A percentile compares a stretch with the other conserved stretches of the same genome.
Conservation (phyloP, 2,888 invertebrate species). For the Leptinotarsa peninsularis region DNA sequence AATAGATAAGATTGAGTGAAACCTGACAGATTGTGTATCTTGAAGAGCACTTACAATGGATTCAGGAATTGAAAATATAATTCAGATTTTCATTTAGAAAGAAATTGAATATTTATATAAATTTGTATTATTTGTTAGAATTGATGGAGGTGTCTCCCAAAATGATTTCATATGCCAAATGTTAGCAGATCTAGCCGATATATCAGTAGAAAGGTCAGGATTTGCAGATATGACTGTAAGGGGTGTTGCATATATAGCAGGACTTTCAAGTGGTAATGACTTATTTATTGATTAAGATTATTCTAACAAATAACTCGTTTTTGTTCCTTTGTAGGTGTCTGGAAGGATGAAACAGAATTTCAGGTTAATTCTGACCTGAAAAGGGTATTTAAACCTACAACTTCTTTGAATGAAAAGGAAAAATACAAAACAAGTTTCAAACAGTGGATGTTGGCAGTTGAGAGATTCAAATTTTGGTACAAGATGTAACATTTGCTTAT, state of each 20-base stretch:
- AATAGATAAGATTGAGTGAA: not conserved
- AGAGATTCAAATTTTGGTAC: conserved; percentile 73
- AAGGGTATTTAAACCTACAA: conserved; percentile 70
- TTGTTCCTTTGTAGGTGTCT: conserved; percentile 49
- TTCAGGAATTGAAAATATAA: too few species aligned
- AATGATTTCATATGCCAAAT: conserved; percentile 93
- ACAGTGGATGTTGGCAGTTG: conserved; percentile 71
- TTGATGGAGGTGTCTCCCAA: conserved; percentile 96
- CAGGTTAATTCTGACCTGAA: conserved; percentile 72
- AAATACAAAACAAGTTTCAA: conserved; percentile 60
- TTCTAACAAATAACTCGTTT: conserved; percentile 13
- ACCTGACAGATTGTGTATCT: too few species aligned
- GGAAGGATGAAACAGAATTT: conserved; percentile 73
- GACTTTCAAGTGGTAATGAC: conserved; percentile 78
- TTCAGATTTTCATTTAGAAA: too few species aligned
- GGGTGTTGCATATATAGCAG: conserved; percentile 89
- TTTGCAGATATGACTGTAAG: conserved; percentile 85
- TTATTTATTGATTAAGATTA: conserved; percentile 11
- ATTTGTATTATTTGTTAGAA: conserved; percentile 69
- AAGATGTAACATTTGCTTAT: not conserved
- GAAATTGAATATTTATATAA: not conserved
- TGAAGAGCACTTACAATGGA: too few species aligned
- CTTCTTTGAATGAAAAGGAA: conserved; percentile 55
- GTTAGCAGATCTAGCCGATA: conserved; percentile 83
- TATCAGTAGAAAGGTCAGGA: conserved; percentile 79